These are phyloP conservation scores for Alca torda DNA, from an alignment of 2,797 vertebrate species.

Conservation along the genomic window DNA sequence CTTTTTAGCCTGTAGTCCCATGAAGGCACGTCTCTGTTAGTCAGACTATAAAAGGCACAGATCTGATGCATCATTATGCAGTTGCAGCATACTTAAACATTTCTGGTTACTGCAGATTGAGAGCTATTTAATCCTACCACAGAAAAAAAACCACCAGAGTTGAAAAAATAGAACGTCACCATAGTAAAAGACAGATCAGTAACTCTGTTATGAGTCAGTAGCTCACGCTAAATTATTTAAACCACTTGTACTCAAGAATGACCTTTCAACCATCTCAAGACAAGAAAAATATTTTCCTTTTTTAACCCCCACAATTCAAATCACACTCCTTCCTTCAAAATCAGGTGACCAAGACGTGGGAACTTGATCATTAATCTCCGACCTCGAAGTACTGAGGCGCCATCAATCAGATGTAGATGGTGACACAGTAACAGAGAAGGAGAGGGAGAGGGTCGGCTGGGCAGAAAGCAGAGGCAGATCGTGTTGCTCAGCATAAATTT, in stretches of 20 bases:
- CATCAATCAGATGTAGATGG: neutral
- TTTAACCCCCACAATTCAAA: conserved; percentile 38
- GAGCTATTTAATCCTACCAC: conserved; percentile 34
- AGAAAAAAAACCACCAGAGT: conserved; percentile 21
- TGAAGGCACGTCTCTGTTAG: neutral
- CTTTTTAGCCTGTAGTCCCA: conserved; percentile 4
- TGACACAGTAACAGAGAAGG: neutral
- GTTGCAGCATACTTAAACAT: neutral
- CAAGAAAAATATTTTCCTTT: conserved; percentile 67
- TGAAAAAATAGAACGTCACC: conserved; percentile 42
- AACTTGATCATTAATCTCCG: conserved; percentile 35
- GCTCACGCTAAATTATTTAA: conserved; percentile 70
- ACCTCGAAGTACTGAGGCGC: neutral
- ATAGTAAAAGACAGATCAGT: conserved; percentile 28
- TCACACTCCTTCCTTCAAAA: conserved; percentile 2
- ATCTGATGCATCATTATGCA: conserved; percentile 12
- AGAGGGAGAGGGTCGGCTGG: neutral
- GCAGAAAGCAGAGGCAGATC: neutral
- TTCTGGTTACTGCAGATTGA: neutral
- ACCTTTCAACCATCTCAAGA: conserved; percentile 56
- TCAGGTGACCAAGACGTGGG: neutral
- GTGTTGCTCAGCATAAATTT: neutral
- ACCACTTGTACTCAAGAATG: conserved; percentile 65
- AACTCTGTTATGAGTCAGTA: conserved; percentile 45
- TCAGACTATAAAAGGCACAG: neutral